Evolutionary conservation across 2,888 invertebrate genomes (phyloP), one percentile per base, ranked within the genome.

Genomic region (Cabera pusaria): DNA sequence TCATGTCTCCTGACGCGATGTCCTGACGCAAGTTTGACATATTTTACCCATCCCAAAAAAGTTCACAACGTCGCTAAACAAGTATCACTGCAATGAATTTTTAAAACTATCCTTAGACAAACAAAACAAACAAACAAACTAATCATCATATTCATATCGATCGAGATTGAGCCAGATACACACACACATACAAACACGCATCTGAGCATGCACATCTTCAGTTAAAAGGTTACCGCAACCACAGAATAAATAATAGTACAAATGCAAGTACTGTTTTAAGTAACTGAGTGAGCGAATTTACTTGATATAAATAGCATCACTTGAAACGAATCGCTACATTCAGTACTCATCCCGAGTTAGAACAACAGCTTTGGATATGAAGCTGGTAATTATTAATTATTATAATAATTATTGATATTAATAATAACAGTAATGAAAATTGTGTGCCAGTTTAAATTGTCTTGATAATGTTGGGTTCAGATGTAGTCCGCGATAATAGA

Each of bases 191-290:
- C 70, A 67, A 60, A 21, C 35, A 14, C 25, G 14, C 29, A 35
- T 38, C 48, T 42, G 55, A 46, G 39, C 50, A n/a, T n/a, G n/a
- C n/a, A n/a, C n/a, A 52, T 51, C 42, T 59, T 45, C 66, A 74
- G 82, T 76, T 84, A 88, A 87, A 87, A 87, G 87, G 86, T 88
- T 81, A 85, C 64, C 62, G 75, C 78, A n/a, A n/a, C n/a, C n/a
- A n/a, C n/a, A n/a, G n/a, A n/a, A n/a, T n/a, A n/a, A n/a, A n/a
- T n/a, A n/a, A n/a, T n/a, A n/a, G n/a, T n/a, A n/a, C n/a, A n/a
- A n/a, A n/a, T n/a, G 84, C 81, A 83, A 79, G 74, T 59, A 59
- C 56, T 65, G 45, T 38, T 79, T 75, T 68, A 68, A 72, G 72
- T 75, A 77, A 77, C 64, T 53, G 61, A 63, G 75, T 76, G 84